Conservation (phyloP, 2,113 vertebrate species). For the Hirundichthys speculiger region DNA sequence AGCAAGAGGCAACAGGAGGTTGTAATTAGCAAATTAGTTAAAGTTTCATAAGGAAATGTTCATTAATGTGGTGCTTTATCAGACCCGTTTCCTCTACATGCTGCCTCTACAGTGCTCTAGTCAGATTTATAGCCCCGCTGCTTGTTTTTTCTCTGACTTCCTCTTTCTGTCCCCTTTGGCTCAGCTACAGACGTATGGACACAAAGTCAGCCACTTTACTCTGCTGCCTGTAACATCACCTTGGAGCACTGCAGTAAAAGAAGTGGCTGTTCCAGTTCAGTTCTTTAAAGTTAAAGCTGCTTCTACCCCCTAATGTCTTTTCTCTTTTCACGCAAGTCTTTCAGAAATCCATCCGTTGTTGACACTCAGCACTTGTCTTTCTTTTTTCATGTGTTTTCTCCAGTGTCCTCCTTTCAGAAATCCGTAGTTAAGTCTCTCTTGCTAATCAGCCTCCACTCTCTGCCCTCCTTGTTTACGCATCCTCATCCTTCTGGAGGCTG, state of each 20-base stretch:
- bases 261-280: slow-evolving; percentile 5
- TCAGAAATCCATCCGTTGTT: not conserved
- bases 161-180: not conserved
- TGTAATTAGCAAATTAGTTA: slow-evolving; percentile 93
- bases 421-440: slow-evolving; percentile 35
- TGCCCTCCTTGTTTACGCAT: slow-evolving; percentile 59
- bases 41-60: slow-evolving; percentile 87
- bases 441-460: slow-evolving; percentile 42
- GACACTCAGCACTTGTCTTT: not conserved
- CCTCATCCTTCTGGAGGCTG: slow-evolving; percentile 30
- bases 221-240: slow-evolving; percentile 7
- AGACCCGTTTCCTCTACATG: slow-evolving; percentile 48
- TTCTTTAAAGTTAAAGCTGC: not conserved
- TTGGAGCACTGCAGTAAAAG: slow-evolving; percentile 2
- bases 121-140: slow-evolving; percentile 43
- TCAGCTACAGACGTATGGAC: slow-evolving; percentile 4
- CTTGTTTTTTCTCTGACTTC: slow-evolving; percentile 10
- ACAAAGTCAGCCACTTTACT: slow-evolving; percentile 25
- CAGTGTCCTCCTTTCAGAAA: slow-evolving; percentile 10
- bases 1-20: slow-evolving; percentile 85
- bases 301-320: not conserved
- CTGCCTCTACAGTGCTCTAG: slow-evolving; percentile 24
- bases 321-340: not conserved
- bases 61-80: slow-evolving; percentile 88
- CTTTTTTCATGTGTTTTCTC: slow-evolving; percentile 5